Evolutionary conservation across 2,113 vertebrate species (phyloP).

Genomic region (Pipra filicauda): DNA sequence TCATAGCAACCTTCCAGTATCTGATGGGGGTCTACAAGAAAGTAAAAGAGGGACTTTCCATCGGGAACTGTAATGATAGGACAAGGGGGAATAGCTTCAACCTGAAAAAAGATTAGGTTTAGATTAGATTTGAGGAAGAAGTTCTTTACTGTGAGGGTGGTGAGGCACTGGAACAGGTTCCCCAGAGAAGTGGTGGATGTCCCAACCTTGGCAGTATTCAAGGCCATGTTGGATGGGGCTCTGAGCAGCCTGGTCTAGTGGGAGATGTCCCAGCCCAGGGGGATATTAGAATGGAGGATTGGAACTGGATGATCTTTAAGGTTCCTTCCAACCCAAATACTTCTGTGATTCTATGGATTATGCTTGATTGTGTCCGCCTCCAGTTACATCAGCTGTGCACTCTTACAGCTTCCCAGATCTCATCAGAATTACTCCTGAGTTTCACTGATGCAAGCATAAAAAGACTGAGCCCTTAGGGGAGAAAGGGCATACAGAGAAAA

Average conservation of each 20-base stretch:
- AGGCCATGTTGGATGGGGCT: not conserved
- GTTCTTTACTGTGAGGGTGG: not conserved
- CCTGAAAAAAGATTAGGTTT: not conserved
- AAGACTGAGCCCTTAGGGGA: not conserved
- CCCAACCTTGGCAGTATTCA: not conserved
- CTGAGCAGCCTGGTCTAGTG: not conserved
- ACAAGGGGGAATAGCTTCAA: not conserved
- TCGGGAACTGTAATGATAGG: not conserved
- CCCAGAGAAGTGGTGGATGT: not conserved
- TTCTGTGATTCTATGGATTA: not conserved
- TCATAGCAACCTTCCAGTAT: too few relatives aligned
- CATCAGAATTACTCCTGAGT: not conserved
- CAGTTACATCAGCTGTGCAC: not conserved
- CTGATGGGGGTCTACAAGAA: not conserved
- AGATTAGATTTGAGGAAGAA: not conserved
- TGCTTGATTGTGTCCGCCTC: not conserved
- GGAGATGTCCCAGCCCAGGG: not conserved
- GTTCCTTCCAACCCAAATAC: not conserved
- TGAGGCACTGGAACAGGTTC: not conserved
- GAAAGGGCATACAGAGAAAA: not conserved
- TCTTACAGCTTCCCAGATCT: not conserved
- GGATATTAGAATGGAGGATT: not conserved
- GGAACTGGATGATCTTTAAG: not conserved
- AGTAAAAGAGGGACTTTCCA: not conserved
- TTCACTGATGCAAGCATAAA: not conserved